Base-by-base conservation (phyloP, 2,113 vertebrate genomes). In the Nothobranchius furzeri region DNA sequence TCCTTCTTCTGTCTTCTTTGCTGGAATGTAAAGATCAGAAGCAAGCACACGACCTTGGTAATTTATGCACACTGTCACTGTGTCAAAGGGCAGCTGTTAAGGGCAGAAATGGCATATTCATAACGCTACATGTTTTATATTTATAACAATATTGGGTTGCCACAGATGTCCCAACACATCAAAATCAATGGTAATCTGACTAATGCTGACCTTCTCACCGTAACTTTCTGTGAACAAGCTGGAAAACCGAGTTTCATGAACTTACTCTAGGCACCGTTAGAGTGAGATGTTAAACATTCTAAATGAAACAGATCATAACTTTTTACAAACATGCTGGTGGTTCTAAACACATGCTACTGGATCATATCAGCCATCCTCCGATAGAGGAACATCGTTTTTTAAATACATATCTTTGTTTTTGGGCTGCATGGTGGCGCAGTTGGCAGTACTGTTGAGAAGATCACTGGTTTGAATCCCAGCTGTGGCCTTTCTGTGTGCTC, bases 141-240 rank as follows among this genome's bases (percentile, higher is more conserved):
- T 51, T 47, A 72, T 53, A 48, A 60, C 13, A 9, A 9, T 60
- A 54, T 59, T 58, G 56, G 36, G 62, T 64, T 64, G n/a, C 60
- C 13, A 54, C 51, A 4, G 66, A 70, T 49, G 49, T 36, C 12
- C 30, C 10, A 49, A 37, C 37, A n/a, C 37, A 36, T 30, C 13
- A 37, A 9, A 40, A 8, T 40, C 1, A 40, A 36, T 56, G 42
- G 37, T 35, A 48, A 30, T 37, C 15, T 50, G 54, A 64, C 35
- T 15, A 42, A 68, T 42, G 17, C 50, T 10, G 45, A 10, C n/a
- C 24, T 46, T 47, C 11, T 40, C 25, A 17, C 36, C 43, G 4
- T 42, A 13, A 37, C 20, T 48, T 25, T 6, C 3, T 15, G 7
- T 50, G 53, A 45, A 55, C 12, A 54, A 48, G 36, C 9, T 0